Conservation (phyloP, 1,140 invertebrate species). For the Drosophila ohnishii region DNA sequence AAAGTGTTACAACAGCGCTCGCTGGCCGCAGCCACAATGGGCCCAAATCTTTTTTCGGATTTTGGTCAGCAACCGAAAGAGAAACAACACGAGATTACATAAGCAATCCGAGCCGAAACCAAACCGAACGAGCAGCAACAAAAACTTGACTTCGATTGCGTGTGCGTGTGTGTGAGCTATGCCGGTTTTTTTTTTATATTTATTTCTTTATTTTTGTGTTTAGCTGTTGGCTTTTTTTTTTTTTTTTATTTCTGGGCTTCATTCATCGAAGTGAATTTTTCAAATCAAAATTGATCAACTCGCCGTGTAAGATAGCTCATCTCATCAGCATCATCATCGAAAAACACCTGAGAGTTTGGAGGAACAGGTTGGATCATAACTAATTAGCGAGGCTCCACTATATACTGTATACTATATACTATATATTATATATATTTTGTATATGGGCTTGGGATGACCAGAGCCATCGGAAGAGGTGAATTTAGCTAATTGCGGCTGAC, state of each 20-base stretch:
- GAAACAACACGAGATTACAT: slow-evolving; percentile 57
- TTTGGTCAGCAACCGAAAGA: slow-evolving; percentile 56
- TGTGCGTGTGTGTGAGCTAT: slow-evolving; percentile 44
- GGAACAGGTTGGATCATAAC: slow-evolving; percentile 44
- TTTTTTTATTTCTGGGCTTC: slow-evolving; percentile 26
- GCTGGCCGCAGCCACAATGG: slow-evolving; percentile 41
- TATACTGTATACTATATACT: not conserved
- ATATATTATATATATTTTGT: not conserved
- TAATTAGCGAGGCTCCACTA: slow-evolving; percentile 34
- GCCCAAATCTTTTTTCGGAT: slow-evolving; percentile 37
- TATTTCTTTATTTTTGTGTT: slow-evolving; percentile 3
- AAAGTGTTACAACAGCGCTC: slow-evolving; percentile 64
- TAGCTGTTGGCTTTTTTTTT: not conserved
- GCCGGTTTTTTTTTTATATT: slow-evolving; percentile 45
- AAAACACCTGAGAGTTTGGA: slow-evolving; percentile 17
- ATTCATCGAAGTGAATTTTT: slow-evolving; percentile 59
- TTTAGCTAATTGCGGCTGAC: slow-evolving; percentile 25
- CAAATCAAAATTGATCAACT: slow-evolving; percentile 40
- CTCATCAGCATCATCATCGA: slow-evolving; percentile 13
- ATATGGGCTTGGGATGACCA: not conserved
- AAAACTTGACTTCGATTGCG: slow-evolving; percentile 52
- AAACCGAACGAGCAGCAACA: slow-evolving; percentile 9
- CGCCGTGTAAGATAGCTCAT: slow-evolving; percentile 13
- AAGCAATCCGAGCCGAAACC: slow-evolving; percentile 43
- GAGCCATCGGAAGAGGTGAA: slow-evolving; percentile 16